Percentiles rank a stretch among this genome's conserved stretches.
Conservation (phyloP, 2,888 invertebrate genomes). For the Lacanobia wlatinum region DNA sequence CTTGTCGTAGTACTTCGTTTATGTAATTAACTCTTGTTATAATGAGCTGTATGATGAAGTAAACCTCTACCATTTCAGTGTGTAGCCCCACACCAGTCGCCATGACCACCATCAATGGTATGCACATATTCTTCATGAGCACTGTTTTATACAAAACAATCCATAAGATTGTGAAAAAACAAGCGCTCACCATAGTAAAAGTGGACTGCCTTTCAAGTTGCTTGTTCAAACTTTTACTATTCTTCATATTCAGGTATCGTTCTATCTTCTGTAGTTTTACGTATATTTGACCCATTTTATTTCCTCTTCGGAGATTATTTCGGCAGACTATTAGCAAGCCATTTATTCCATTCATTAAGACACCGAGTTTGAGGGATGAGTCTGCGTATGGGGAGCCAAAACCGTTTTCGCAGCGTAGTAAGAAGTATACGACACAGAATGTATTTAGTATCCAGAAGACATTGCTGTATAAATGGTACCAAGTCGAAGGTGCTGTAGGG, state of each 20-base stretch:
- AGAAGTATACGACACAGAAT: conserved; percentile 59
- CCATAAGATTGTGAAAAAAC: conserved; percentile 53
- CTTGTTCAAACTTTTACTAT: conserved; percentile 67
- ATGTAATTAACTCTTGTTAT: conserved; percentile 70
- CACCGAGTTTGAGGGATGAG: conserved; percentile 69
- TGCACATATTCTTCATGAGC: conserved; percentile 65
- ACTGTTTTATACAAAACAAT: conserved; percentile 63
- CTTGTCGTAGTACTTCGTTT: conserved; percentile 66
- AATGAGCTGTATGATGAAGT: conserved; percentile 70
- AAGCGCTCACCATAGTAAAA: conserved; percentile 20
- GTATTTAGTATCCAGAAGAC: conserved; percentile 69
- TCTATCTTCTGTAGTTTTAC: conserved; percentile 82
- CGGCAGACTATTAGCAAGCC: conserved; percentile 67
- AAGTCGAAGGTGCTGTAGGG: conserved; percentile 70
- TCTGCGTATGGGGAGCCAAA: conserved; percentile 64
- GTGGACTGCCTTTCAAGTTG: conserved; percentile 53
- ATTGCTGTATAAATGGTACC: conserved; percentile 71
- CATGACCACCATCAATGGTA: conserved; percentile 60
- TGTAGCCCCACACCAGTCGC: conserved; percentile 64
- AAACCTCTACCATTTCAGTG: conserved; percentile 70
- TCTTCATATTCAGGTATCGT: conserved; percentile 69
- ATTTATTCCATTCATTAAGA: conserved; percentile 65
- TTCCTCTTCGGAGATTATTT: conserved; percentile 65
- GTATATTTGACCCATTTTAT: conserved; percentile 72
- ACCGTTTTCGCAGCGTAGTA: conserved; percentile 62